A percentile compares a stretch with the other conserved stretches of the same genome.
Evolutionary conservation across 2,888 invertebrate species (phyloP).

Genomic region (Daptonema setosum): DNA sequence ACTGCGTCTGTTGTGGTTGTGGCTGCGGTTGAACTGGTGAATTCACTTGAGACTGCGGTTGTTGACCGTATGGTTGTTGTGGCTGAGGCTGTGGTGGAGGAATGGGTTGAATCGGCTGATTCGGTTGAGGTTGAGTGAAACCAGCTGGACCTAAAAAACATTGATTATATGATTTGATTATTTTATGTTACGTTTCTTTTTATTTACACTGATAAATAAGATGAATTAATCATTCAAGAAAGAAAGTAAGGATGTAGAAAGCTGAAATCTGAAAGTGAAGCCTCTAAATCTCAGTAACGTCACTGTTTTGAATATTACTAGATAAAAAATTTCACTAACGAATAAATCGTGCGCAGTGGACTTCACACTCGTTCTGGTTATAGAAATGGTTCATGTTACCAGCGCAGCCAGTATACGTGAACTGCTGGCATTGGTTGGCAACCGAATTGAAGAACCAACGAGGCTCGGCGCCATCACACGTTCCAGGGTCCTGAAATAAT

Average conservation of each 20-base stretch:
- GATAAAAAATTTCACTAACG: constrained; percentile 13
- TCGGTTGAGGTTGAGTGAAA: background rate
- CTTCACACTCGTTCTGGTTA: constrained; percentile 23
- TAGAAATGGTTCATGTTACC: constrained; percentile 26
- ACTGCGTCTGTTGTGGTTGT: background rate
- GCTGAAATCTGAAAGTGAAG: too few relatives aligned
- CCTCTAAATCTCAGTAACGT: too few relatives aligned
- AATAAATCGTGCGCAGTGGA: constrained; percentile 24
- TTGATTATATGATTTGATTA: too few relatives aligned
- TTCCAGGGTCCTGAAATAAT: constrained; percentile 19
- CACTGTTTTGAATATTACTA: too few relatives aligned
- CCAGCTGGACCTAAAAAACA: too few relatives aligned
- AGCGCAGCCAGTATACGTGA: constrained; percentile 24
- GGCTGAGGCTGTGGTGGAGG: background rate
- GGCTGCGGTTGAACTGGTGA: background rate
- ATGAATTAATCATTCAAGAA: too few relatives aligned
- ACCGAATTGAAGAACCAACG: constrained; percentile 24
- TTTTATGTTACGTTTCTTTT: too few relatives aligned
- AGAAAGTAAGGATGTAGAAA: too few relatives aligned
- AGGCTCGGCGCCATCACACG: constrained; percentile 20
- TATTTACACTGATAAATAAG: too few relatives aligned
- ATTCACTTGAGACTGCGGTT: background rate
- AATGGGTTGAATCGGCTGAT: background rate
- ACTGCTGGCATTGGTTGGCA: constrained; percentile 20
- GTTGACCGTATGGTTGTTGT: background rate